Evolutionary conservation across 2,113 vertebrate genomes (phyloP).

Genomic region (Python bivittatus): DNA sequence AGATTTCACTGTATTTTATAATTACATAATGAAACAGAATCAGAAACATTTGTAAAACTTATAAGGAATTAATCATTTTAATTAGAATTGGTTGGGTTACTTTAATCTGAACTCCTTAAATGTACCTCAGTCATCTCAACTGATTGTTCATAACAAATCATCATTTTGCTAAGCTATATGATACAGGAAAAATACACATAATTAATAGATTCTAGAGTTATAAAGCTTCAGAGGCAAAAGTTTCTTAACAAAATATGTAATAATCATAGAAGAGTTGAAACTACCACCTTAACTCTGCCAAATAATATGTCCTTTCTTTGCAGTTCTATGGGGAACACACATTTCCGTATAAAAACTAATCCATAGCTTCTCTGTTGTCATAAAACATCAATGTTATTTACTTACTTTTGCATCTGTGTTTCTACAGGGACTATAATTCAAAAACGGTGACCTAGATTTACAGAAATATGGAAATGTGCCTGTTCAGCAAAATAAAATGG

Average conservation of each 20-base stretch:
- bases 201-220: neutral
- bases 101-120: too few relatives aligned
- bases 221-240: neutral
- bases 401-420: fast-evolving
- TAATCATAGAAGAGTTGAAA: neutral
- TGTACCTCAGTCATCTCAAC: too few relatives aligned
- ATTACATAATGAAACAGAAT: too few relatives aligned
- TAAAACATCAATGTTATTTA: neutral
- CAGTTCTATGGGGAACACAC: neutral
- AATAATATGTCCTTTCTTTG: neutral
- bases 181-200: neutral
- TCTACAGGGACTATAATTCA: neutral
- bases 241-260: neutral
- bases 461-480: neutral
- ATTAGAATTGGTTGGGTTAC: too few relatives aligned
- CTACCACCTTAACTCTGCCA: neutral
- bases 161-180: neutral
- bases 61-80: too few relatives aligned
- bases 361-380: neutral
- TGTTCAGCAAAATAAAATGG: neutral
- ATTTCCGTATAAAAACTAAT: neutral
- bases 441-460: neutral
- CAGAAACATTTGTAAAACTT: too few relatives aligned
- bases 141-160: neutral
- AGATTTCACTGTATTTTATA: too few relatives aligned